These are phyloP conservation scores for Drosophila insularis DNA, from an alignment of 1,140 invertebrate species.

Conservation along the genomic window DNA sequence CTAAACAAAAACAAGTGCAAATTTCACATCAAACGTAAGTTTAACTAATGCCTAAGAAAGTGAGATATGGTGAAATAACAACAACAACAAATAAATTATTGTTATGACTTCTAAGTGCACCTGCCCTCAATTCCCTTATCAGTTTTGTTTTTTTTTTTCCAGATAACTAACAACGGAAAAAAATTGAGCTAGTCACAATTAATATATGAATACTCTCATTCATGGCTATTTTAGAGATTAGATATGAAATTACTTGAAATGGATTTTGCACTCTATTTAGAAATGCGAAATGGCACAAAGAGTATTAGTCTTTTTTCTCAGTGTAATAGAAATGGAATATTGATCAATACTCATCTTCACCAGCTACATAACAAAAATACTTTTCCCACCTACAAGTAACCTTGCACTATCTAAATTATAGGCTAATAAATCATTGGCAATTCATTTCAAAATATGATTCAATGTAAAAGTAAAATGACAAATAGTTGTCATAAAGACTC, in stretches of 20 bases:
- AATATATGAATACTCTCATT: neutral
- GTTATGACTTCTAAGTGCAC: neutral
- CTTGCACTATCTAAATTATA: too few relatives aligned
- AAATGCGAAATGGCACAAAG: neutral
- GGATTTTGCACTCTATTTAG: neutral
- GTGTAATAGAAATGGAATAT: neutral
- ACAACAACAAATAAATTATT: neutral
- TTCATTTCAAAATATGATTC: too few relatives aligned
- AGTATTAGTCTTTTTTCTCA: neutral
- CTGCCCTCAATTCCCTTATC: neutral
- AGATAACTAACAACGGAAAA: neutral
- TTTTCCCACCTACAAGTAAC: too few relatives aligned
- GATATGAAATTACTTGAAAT: neutral
- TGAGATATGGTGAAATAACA: neutral
- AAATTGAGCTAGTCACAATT: constrained; percentile 8
- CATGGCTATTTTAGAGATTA: neutral
- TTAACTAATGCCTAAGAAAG: constrained; percentile 28
- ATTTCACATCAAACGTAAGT: constrained; percentile 19
- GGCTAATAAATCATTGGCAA: too few relatives aligned
- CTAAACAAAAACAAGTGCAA: constrained; percentile 2
- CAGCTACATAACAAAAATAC: too few relatives aligned
- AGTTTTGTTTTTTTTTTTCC: neutral
- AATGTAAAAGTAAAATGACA: too few relatives aligned
- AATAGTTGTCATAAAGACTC: too few relatives aligned
- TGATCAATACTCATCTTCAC: too few relatives aligned